Evolutionary conservation across 1,140 invertebrate species (phyloP).

Genomic region (Achatina immaculata): DNA sequence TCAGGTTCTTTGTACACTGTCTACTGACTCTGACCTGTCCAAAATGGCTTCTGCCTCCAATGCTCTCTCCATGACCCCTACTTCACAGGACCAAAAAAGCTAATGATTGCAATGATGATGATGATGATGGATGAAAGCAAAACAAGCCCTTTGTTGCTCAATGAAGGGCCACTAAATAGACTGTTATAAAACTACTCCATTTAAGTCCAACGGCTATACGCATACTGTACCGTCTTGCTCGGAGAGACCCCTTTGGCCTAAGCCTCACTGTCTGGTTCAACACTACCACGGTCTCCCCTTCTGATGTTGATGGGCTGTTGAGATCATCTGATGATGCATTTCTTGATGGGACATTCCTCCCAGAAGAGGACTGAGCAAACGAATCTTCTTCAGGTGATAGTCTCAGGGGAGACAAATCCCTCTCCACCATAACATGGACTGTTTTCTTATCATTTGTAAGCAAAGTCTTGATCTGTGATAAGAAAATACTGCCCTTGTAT

Average conservation of each 20-base stretch:
- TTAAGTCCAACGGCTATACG: too few species aligned
- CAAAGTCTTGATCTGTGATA: conserved; percentile 63
- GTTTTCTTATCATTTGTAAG: conserved; percentile 58
- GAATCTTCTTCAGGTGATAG: conserved; percentile 66
- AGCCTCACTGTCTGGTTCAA: conserved; percentile 61
- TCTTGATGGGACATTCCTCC: conserved; percentile 37
- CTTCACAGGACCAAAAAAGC: too few species aligned
- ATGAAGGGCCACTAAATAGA: too few species aligned
- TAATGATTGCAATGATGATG: too few species aligned
- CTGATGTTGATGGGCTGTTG: conserved; percentile 27
- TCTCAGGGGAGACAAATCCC: conserved; percentile 83
- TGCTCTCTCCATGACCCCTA: too few species aligned
- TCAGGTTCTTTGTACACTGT: too few species aligned
- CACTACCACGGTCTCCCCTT: conserved; percentile 68
- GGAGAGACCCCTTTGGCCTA: conserved; percentile 72
- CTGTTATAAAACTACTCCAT: too few species aligned
- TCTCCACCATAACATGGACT: conserved; percentile 85
- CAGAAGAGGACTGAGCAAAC: conserved; percentile 33
- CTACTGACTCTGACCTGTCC: too few species aligned
- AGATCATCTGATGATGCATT: conserved; percentile 43
- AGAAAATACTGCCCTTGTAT: too few species aligned
- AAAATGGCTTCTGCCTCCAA: too few species aligned
- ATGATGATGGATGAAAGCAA: too few species aligned
- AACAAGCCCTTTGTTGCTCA: too few species aligned
- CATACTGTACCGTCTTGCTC: conserved; percentile 52